phyloP scores from a whole-genome alignment of 2,888 invertebrate genomes.

The Hesperia comma region DNA sequence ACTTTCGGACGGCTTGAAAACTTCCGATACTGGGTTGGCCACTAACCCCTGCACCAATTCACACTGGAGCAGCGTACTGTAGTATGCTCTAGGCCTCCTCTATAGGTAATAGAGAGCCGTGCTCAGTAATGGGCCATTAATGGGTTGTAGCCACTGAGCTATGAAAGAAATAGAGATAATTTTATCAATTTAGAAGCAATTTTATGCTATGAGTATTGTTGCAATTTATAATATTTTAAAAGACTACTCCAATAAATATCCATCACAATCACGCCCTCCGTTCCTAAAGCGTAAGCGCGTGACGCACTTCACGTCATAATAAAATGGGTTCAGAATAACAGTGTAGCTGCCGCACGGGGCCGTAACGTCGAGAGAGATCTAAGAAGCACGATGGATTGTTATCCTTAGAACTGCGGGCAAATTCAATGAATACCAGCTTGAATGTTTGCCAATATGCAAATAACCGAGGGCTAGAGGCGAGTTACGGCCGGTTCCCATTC shows the following conservation, averaged over 20 bases:
- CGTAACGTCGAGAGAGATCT: slow-evolving; percentile 24
- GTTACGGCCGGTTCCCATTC: slow-evolving; percentile 30
- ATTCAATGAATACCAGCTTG: slow-evolving; percentile 42
- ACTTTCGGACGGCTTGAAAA: no score
- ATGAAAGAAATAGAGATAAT: no score
- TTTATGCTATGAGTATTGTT: no score
- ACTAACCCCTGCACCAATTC: no score
- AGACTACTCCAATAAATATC: background rate
- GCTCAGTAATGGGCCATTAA: no score
- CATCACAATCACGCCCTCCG: background rate
- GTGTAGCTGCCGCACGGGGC: background rate
- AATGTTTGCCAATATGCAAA: slow-evolving; percentile 46
- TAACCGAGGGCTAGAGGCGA: slow-evolving; percentile 36
- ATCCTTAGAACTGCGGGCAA: slow-evolving; percentile 39
- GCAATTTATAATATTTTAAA: no score
- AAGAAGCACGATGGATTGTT: slow-evolving; percentile 26
- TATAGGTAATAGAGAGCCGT: no score
- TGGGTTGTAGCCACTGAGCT: no score
- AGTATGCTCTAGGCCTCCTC: no score
- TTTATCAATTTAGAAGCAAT: no score
- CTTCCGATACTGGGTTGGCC: no score
- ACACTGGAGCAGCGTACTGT: no score
- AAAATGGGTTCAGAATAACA: slow-evolving; percentile 1
- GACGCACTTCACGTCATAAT: background rate
- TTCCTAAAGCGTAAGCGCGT: background rate